Conservation (phyloP, 1,140 invertebrate species). For the Drosophila insularis region DNA sequence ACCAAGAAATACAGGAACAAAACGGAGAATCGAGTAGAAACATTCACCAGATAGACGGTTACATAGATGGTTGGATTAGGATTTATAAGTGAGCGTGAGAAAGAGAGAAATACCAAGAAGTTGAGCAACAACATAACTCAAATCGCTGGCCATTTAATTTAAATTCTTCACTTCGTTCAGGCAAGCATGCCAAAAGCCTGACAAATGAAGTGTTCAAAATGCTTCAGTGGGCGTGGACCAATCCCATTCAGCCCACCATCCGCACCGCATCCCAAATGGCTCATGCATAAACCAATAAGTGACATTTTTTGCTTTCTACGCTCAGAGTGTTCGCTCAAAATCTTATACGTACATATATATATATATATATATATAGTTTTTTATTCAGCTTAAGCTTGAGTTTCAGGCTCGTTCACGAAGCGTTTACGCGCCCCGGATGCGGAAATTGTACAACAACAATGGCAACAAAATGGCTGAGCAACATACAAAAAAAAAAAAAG, state of each 20-base stretch:
- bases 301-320: constrained; percentile 31
- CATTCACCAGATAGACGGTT: too few relatives aligned
- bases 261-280: constrained; percentile 24
- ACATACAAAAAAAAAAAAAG: constrained; percentile 48
- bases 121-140: constrained; percentile 22
- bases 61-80: too few relatives aligned
- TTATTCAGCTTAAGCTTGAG: constrained; percentile 17
- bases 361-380: not conserved
- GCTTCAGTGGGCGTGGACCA: constrained; percentile 22
- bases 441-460: constrained; percentile 77
- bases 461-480: constrained; percentile 67
- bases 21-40: too few relatives aligned
- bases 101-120: not conserved
- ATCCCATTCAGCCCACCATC: too few relatives aligned
- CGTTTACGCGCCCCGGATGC: constrained; percentile 74
- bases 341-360: not conserved
- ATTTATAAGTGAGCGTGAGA: too few relatives aligned
- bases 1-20: too few relatives aligned
- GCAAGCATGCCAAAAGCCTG: constrained; percentile 44
- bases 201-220: constrained; percentile 73
- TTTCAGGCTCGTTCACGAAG: constrained; percentile 34
- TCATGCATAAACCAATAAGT: constrained; percentile 77
- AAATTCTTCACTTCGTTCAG: constrained; percentile 47
- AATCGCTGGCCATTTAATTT: constrained; percentile 62
- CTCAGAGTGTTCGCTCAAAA: not conserved